Conservation (phyloP, 2,888 invertebrate genomes). For the Drosophila basisetae region DNA sequence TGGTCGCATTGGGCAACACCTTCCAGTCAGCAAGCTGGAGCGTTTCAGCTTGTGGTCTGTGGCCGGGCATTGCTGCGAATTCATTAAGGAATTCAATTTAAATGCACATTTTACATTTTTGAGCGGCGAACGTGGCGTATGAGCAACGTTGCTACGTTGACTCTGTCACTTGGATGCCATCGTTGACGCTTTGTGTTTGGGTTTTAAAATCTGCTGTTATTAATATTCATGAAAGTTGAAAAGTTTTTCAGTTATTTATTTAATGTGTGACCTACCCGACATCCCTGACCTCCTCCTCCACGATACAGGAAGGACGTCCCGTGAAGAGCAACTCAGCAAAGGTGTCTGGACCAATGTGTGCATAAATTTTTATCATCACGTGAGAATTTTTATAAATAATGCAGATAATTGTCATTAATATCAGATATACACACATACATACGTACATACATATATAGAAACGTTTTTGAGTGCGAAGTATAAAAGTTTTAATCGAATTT, state of each 20-base stretch:
- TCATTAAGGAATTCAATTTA: conserved; percentile 80
- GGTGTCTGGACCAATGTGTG: conserved; percentile 47
- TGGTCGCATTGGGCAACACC: conserved; percentile 57
- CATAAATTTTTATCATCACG: conserved; percentile 61
- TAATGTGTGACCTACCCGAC: conserved; percentile 49
- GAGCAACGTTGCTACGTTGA: conserved; percentile 55
- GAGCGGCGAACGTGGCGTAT: conserved; percentile 51
- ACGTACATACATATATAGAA: background rate
- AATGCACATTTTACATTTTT: conserved; percentile 74
- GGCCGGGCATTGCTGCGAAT: conserved; percentile 60
- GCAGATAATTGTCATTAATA: conserved; percentile 59
- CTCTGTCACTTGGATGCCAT: conserved; percentile 51
- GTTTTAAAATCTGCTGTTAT: conserved; percentile 66
- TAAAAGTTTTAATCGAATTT: conserved; percentile 65
- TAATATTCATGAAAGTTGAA: conserved; percentile 80
- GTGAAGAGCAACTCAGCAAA: conserved; percentile 14
- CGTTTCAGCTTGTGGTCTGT: conserved; percentile 38
- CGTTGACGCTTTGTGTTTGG: conserved; percentile 43
- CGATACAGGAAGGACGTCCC: conserved; percentile 4
- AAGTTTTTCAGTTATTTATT: conserved; percentile 79
- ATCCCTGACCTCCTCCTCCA: background rate
- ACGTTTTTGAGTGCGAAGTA: background rate
- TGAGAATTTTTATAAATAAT: conserved; percentile 54
- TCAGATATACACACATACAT: background rate
- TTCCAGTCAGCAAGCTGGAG: conserved; percentile 13